phyloP scores from a whole-genome alignment of 2,113 vertebrate genomes.

The Sinocyclocheilus rhinocerous region DNA sequence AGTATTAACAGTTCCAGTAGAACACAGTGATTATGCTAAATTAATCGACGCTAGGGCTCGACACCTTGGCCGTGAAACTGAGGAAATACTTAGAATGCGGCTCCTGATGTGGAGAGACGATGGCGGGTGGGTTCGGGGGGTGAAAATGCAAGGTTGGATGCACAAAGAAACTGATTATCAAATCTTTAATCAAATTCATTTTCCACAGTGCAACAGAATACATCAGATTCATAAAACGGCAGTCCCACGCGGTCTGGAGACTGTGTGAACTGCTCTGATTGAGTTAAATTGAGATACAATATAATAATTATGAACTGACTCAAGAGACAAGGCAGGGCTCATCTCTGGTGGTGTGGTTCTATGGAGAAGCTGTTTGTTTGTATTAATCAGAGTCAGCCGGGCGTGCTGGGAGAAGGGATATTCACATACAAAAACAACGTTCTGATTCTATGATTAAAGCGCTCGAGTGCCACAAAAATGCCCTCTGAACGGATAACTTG shows the following conservation, averaged over 20 bases:
- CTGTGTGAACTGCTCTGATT: conserved; percentile 65
- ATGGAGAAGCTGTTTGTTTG: conserved; percentile 63
- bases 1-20: conserved; percentile 76
- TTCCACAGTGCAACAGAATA: conserved; percentile 69
- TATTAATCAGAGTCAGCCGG: conserved; percentile 66
- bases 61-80: conserved; percentile 73
- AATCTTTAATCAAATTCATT: conserved; percentile 77
- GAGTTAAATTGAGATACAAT: conserved; percentile 73
- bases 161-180: conserved; percentile 75
- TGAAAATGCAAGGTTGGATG: conserved; percentile 65
- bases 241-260: conserved; percentile 59
- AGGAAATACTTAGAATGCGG: conserved; percentile 73
- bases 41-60: conserved; percentile 74
- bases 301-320: conserved; percentile 72
- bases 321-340: conserved; percentile 66
- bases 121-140: background rate
- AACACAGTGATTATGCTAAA: conserved; percentile 75
- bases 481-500: conserved; percentile 43
- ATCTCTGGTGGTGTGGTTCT: conserved; percentile 63
- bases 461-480: conserved; percentile 52
- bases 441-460: conserved; percentile 58
- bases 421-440: conserved; percentile 46
- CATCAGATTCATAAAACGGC: conserved; percentile 67
- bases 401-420: conserved; percentile 45
- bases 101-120: conserved; percentile 47